These are phyloP conservation scores for Oscheius myriophilus DNA, from an alignment of 2,888 invertebrate genomes.

Conservation along the genomic window DNA sequence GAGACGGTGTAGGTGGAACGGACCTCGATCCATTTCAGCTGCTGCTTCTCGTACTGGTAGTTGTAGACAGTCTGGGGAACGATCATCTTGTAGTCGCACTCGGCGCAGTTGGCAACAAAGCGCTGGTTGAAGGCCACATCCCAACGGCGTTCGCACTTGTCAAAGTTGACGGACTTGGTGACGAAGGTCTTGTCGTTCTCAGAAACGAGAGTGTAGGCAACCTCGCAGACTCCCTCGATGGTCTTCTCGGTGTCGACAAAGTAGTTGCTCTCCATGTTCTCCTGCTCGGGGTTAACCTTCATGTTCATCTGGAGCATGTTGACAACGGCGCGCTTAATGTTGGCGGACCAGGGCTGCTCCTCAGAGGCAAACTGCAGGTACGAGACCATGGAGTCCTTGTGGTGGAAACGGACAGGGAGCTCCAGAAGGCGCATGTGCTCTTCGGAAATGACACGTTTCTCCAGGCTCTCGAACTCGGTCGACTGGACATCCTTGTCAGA, in stretches of 20 bases:
- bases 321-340: conserved; percentile 67
- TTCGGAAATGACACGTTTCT: conserved; percentile 42
- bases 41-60: conserved; percentile 37
- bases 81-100: conserved; percentile 42
- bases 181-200: conserved; percentile 42
- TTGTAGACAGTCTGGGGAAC: conserved; percentile 49
- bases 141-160: conserved; percentile 71
- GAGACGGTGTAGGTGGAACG: conserved; percentile 44
- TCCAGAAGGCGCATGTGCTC: conserved; percentile 50
- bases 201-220: conserved; percentile 47
- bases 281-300: conserved; percentile 32
- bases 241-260: conserved; percentile 33
- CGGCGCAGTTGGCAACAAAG: conserved; percentile 43
- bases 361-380: conserved; percentile 43
- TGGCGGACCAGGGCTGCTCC: conserved; percentile 62
- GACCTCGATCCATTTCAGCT: conserved; percentile 46
- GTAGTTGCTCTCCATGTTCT: conserved; percentile 46
- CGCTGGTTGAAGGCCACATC: conserved; percentile 40
- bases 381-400: conserved; percentile 59
- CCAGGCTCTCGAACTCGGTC: conserved; percentile 32
- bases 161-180: conserved; percentile 71
- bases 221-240: conserved; percentile 61
- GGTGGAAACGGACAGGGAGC: conserved; percentile 59
- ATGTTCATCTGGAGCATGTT: conserved; percentile 51
- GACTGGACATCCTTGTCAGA: neutral